Percentiles rank a stretch among this genome's conserved stretches.
Conservation (phyloP, 2,888 invertebrate species). For the Lycocerus yunnanus region DNA sequence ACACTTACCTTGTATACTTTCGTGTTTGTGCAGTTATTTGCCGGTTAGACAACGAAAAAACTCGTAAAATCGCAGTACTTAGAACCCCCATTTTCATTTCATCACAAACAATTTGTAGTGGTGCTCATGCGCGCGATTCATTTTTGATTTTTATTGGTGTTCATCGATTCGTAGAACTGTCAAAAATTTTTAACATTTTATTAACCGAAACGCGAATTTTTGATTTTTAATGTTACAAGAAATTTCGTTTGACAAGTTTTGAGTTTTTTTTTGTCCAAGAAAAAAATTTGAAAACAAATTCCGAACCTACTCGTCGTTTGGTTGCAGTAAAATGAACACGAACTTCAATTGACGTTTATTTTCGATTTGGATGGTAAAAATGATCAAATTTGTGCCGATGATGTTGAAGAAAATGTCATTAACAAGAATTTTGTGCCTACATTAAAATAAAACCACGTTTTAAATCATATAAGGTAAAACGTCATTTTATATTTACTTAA, state of each 20-base stretch:
- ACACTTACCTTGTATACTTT: constrained; percentile 42
- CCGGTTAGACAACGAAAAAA: constrained; percentile 24
- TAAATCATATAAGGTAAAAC: neutral
- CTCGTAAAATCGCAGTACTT: neutral
- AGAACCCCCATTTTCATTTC: constrained; percentile 40
- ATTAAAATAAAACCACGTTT: neutral
- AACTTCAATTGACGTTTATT: neutral
- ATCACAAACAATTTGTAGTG: constrained; percentile 29
- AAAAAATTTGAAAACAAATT: neutral
- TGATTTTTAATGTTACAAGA: neutral
- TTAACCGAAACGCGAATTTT: neutral
- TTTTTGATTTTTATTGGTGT: constrained; percentile 14
- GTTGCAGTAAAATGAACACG: neutral
- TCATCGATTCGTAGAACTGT: constrained; percentile 26
- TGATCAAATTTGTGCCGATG: neutral
- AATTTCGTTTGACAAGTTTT: neutral
- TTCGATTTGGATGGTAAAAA: neutral
- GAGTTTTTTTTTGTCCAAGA: neutral
- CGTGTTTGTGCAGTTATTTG: constrained; percentile 26
- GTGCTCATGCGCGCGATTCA: constrained; percentile 13
- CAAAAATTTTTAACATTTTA: constrained; percentile 13
- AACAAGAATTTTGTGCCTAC: neutral
- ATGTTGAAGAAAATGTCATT: neutral
- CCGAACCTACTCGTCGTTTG: neutral
- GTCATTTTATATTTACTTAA: neutral